These are phyloP conservation scores for Psittacara wagleri DNA, from an alignment of 2,113 vertebrate genomes.

Conservation along the genomic window DNA sequence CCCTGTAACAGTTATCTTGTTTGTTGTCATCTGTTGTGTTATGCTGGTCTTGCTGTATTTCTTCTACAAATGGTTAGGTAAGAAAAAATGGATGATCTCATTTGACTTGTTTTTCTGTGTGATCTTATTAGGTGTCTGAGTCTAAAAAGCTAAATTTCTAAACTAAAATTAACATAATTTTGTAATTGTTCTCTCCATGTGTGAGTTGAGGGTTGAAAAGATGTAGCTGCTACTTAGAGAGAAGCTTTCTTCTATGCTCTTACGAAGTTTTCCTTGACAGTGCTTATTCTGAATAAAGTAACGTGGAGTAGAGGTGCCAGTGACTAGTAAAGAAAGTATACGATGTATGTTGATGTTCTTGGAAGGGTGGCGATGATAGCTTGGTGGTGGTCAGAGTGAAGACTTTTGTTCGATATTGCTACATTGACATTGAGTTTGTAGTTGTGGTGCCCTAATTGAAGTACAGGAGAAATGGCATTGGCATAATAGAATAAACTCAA, in stretches of 20 bases:
- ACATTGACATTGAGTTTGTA: neutral
- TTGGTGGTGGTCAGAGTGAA: neutral
- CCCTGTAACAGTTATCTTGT: conserved; percentile 85
- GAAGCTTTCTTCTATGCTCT: neutral
- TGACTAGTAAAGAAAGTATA: neutral
- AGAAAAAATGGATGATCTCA: conserved; percentile 46
- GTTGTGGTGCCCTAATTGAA: neutral
- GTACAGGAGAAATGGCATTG: neutral
- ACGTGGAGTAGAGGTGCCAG: neutral
- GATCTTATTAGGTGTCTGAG: neutral
- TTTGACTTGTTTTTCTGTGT: neutral
- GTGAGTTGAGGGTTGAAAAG: neutral
- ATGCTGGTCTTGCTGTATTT: conserved; percentile 95
- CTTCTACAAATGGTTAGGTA: conserved; percentile 92
- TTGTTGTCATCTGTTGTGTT: conserved; percentile 87
- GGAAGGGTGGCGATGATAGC: neutral
- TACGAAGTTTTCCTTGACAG: neutral
- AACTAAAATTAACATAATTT: neutral
- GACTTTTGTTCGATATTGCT: neutral
- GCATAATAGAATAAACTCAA: neutral
- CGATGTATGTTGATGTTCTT: accelerated
- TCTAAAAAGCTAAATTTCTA: neutral
- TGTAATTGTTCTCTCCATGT: neutral
- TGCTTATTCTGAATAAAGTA: neutral
- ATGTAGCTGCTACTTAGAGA: neutral